Conservation (phyloP, 2,888 invertebrate genomes). For the Cryptus armator region DNA sequence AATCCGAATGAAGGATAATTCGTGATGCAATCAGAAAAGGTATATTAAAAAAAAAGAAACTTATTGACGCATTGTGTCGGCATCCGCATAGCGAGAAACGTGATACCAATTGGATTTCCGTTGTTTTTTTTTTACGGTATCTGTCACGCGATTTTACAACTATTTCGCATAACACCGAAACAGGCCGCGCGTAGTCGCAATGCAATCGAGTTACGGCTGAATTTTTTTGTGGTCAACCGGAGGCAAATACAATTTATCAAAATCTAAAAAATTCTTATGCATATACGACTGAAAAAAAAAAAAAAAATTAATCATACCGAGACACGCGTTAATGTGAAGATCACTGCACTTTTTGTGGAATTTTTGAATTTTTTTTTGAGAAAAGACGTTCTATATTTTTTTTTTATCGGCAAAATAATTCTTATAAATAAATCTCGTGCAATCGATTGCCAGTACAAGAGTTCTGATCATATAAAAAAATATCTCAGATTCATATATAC, state of each 20-base stretch:
- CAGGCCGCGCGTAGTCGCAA: not conserved
- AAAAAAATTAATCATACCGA: too few relatives aligned
- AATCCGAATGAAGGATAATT: not conserved
- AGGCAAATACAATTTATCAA: conserved; percentile 46
- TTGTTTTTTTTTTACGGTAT: not conserved
- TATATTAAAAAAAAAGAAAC: conserved; percentile 13
- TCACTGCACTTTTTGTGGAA: too few relatives aligned
- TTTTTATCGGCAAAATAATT: too few relatives aligned
- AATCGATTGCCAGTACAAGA: too few relatives aligned
- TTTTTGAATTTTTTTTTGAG: too few relatives aligned
- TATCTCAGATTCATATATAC: too few relatives aligned
- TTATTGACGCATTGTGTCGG: conserved; percentile 38
- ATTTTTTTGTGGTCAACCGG: conserved; percentile 34
- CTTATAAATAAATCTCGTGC: too few relatives aligned
- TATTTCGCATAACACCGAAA: conserved; percentile 25
- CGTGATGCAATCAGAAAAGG: not conserved
- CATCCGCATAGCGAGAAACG: conserved; percentile 56
- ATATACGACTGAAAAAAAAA: too few relatives aligned
- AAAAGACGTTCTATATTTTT: too few relatives aligned
- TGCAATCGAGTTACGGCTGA: conserved; percentile 26
- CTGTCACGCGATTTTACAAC: conserved; percentile 47
- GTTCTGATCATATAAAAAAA: too few relatives aligned
- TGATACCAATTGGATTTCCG: conserved; percentile 14
- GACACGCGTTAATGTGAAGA: too few relatives aligned
- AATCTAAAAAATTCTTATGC: conserved; percentile 41